Conservation (phyloP, 2,888 invertebrate genomes). For the Lottia gigantea region DNA sequence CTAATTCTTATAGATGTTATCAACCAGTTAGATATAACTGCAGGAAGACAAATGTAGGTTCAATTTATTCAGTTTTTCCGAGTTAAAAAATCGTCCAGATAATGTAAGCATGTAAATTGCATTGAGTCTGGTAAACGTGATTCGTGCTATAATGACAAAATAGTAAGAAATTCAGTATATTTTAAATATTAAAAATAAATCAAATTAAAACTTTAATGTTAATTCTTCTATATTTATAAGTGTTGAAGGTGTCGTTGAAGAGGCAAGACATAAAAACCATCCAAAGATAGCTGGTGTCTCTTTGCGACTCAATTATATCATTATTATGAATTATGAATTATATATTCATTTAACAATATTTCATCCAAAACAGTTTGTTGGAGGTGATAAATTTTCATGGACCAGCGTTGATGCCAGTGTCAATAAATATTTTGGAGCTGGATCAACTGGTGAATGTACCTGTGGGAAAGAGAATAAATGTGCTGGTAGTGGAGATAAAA, state of each 20-base stretch:
- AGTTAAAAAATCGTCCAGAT: no score
- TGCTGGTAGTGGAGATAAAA: conserved; percentile 33
- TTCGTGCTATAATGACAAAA: no score
- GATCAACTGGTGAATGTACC: conserved; percentile 23
- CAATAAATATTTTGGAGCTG: conserved; percentile 34
- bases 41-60: conserved; percentile 41
- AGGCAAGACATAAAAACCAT: no score
- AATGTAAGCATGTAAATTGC: not conserved
- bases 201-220: no score
- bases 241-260: no score
- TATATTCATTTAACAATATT: not conserved
- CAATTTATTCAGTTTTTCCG: no score
- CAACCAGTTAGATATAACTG: conserved; percentile 53
- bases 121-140: not conserved
- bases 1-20: conserved; percentile 42
- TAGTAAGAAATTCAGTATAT: no score
- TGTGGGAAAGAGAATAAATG: conserved; percentile 38
- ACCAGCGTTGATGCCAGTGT: conserved; percentile 22
- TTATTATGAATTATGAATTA: no score
- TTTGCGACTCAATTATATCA: no score
- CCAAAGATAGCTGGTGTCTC: no score
- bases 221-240: no score
- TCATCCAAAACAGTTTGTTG: conserved; percentile 32
- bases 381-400: conserved; percentile 35
- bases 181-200: no score